Evolutionary conservation across 2,113 vertebrate species (phyloP).

Genomic region (Prunella fulvescens): DNA sequence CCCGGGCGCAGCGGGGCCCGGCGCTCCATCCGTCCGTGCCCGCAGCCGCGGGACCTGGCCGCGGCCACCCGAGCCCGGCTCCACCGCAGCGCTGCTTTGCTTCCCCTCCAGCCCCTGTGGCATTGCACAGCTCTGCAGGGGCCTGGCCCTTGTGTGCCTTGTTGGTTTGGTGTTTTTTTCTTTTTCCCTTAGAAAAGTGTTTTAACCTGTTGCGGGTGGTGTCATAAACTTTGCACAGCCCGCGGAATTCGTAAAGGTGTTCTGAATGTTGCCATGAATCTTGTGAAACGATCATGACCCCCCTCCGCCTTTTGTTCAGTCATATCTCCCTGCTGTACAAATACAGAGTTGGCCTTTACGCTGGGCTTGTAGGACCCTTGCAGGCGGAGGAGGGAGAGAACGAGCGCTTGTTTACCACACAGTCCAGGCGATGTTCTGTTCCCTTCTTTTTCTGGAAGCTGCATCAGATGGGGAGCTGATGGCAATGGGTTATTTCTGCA

Average conservation of each 20-base stretch:
- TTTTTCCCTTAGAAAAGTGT: background rate
- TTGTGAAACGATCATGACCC: rapidly evolving
- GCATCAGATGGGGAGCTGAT: background rate
- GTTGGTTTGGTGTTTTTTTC: no score
- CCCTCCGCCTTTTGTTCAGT: background rate
- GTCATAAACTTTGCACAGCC: background rate
- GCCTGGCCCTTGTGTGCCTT: background rate
- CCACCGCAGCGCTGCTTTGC: rapidly evolving
- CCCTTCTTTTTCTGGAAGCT: background rate
- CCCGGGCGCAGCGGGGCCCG: background rate
- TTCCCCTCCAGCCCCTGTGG: background rate
- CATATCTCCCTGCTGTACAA: background rate
- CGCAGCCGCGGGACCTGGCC: background rate
- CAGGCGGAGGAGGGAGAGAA: background rate
- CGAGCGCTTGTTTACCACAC: background rate
- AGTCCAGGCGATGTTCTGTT: background rate
- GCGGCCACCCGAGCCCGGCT: background rate
- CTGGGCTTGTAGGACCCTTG: background rate
- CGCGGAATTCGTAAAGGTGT: rapidly evolving
- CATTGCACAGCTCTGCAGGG: background rate
- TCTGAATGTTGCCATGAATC: rapidly evolving
- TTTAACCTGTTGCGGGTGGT: background rate
- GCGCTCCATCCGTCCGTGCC: background rate
- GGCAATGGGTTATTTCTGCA: background rate
- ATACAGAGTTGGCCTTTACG: background rate